phyloP scores from a whole-genome alignment of 2,888 invertebrate genomes.

The Himalopsyche anomala region DNA sequence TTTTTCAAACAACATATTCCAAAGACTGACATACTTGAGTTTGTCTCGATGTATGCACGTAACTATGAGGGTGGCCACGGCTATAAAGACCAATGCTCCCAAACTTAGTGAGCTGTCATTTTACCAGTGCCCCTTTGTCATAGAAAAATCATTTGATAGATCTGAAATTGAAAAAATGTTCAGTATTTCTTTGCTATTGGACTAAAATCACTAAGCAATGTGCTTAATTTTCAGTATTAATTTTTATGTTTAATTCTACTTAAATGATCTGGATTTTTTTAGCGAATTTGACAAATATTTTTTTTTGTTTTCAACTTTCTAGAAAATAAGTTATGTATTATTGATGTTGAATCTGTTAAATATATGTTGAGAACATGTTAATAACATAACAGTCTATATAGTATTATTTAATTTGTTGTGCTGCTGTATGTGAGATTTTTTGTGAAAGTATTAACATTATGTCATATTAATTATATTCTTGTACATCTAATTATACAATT shows the following conservation, averaged over 20 bases:
- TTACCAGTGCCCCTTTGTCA: constrained; percentile 76
- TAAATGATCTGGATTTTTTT: constrained; percentile 5
- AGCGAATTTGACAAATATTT: background rate
- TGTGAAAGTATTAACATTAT: constrained; percentile 45
- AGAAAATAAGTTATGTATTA: constrained; percentile 65
- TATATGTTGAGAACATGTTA: constrained; percentile 1
- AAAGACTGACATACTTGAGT: constrained; percentile 74
- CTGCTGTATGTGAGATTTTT: constrained; percentile 41
- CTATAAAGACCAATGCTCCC: constrained; percentile 74
- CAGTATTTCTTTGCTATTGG: constrained; percentile 74
- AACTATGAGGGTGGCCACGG: constrained; percentile 75
- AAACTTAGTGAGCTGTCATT: constrained; percentile 75
- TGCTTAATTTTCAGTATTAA: constrained; percentile 45
- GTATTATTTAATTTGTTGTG: background rate
- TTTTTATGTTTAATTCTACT: background rate
- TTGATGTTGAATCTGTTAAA: constrained; percentile 67
- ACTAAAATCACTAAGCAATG: constrained; percentile 68
- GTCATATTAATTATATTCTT: constrained; percentile 41
- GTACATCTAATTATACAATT: constrained; percentile 46
- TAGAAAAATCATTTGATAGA: constrained; percentile 73
- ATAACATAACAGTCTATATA: background rate
- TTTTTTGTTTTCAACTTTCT: background rate
- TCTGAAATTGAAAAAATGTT: constrained; percentile 75
- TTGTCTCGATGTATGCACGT: constrained; percentile 75
- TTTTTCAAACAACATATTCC: constrained; percentile 75